Conservation (phyloP, 2,797 vertebrate species). For the Harpagifer antarcticus region DNA sequence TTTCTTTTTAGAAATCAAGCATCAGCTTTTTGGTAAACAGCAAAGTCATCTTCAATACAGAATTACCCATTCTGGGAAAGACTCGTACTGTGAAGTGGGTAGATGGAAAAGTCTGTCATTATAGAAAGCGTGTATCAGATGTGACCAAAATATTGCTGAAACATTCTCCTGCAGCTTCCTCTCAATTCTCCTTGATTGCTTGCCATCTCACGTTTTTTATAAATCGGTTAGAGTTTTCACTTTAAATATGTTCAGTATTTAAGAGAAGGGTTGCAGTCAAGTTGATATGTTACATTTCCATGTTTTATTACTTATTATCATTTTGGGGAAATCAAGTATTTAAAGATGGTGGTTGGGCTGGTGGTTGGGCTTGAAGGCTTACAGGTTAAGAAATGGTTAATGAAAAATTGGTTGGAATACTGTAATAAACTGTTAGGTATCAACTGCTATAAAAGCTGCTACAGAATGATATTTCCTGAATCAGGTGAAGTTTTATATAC, state of each 20-base stretch:
- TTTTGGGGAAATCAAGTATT: not conserved
- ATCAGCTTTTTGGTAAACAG: not conserved
- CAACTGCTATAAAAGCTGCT: constrained; percentile 16
- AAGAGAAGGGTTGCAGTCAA: not conserved
- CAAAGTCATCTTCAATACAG: not conserved
- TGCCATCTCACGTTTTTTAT: not conserved
- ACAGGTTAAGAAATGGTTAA: not conserved
- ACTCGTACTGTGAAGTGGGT: not conserved
- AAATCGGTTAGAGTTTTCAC: not conserved
- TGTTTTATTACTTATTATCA: constrained; percentile 14
- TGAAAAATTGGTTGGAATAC: not conserved
- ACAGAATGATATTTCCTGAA: not conserved
- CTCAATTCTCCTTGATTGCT: not conserved
- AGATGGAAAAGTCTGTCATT: not conserved
- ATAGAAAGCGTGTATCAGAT: constrained; percentile 30
- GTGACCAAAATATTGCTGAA: constrained; percentile 66
- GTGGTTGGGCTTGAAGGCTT: not conserved
- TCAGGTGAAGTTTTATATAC: not conserved
- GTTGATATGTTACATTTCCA: constrained; percentile 27
- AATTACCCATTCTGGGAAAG: not conserved
- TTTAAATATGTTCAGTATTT: not conserved
- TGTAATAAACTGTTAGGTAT: not conserved
- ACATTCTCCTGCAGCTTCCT: constrained; percentile 27
- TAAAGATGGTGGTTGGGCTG: not conserved
- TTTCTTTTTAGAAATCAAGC: not conserved